Base-by-base conservation (phyloP, 2,888 invertebrate species). In the Drosophila colorata region DNA sequence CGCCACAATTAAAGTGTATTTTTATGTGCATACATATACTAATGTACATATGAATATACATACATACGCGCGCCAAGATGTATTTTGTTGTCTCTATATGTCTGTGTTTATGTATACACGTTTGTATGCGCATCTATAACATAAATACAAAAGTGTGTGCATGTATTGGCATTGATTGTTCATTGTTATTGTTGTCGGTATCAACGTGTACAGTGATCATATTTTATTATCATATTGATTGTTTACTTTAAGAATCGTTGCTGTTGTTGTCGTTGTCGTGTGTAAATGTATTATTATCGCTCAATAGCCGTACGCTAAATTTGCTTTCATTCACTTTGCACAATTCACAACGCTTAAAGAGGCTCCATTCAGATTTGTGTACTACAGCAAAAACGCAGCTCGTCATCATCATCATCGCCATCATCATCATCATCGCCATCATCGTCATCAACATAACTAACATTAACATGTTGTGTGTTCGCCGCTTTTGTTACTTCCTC, bases 331-430 rank as follows among this genome's bases (percentile, higher is more conserved):
- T 74, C 40, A 77, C 58, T 67, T 67, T 38, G 48, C 46, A 51
- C 35, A 69, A 63, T 44, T 51, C 13, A 37, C 18, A 38, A 55
- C 14, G 28, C 28, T 44, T 31, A 40, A 66, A 20, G 20, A 58
- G 25, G 49, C 38, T 72, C 41, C 78, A 74, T 78, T 77, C 74
- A 73, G 55, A 69, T 58, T 74, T 74, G 43, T 51, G 56, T 69
- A 25, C 38, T 57, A 63, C 78, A 58, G 58, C 60, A 37, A 37
- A 55, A 49, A 40, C 20, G 8, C 13, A 14, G 51, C 38, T 20
- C 16, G 28, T 38, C 52, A 47, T 51, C 18, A 57, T 58, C 53
- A 38, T 38, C 43, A 46, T 25, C 33, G 44, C 65, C 33, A 48
- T 55, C 53, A 51, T 51, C 58, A 35, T 53, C 40, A 51, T 40